These are phyloP conservation scores for Bufotes viridis DNA, from an alignment of 2,797 vertebrate species.

Conservation along the genomic window DNA sequence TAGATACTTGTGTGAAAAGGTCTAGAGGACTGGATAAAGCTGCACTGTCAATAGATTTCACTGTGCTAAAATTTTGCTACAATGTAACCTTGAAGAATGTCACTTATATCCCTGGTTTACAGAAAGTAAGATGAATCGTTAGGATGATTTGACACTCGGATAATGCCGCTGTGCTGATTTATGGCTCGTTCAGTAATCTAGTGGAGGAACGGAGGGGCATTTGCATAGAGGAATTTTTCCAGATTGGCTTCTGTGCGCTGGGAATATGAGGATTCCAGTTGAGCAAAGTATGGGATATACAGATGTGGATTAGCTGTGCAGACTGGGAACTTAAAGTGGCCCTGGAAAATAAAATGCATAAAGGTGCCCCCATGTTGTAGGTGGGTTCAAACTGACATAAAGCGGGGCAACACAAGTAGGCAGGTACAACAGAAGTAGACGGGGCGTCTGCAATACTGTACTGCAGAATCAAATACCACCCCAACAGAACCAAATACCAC, in stretches of 20 bases:
- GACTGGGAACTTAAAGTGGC: too few species aligned
- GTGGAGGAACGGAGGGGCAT: neutral
- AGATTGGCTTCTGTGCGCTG: neutral
- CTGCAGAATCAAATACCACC: too few species aligned
- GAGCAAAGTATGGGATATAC: too few species aligned
- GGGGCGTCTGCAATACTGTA: too few species aligned
- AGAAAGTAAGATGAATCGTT: constrained; percentile 27
- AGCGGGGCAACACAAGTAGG: too few species aligned
- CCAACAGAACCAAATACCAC: too few species aligned
- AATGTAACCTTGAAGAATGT: constrained; percentile 46
- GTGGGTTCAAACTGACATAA: too few species aligned
- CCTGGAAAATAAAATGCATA: too few species aligned
- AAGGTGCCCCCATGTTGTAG: too few species aligned
- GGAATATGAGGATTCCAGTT: too few species aligned
- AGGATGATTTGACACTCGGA: neutral
- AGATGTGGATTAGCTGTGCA: too few species aligned
- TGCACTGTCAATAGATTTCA: neutral
- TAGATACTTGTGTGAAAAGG: neutral
- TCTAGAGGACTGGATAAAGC: neutral
- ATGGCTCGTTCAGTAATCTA: constrained; percentile 35
- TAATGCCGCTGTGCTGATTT: constrained; percentile 44
- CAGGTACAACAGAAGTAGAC: too few species aligned
- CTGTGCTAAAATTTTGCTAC: neutral
- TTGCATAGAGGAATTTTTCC: constrained; percentile 9
- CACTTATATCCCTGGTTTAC: constrained; percentile 9